Evolutionary conservation across 2,888 invertebrate species (phyloP), one percentile per base, ranked within the genome.

Genomic region (Xanthostigma xanthostigma): DNA sequence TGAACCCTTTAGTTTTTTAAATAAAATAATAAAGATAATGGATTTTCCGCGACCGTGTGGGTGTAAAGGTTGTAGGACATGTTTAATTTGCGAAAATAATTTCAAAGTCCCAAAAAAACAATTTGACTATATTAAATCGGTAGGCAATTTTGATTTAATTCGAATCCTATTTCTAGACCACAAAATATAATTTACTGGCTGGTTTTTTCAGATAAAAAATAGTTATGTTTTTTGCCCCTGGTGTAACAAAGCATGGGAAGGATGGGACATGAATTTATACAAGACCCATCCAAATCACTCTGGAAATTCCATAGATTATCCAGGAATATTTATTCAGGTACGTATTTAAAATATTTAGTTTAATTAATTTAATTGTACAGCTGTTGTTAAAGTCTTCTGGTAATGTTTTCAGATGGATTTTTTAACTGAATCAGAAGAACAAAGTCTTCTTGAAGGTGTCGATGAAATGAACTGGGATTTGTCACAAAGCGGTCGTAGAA

Each of bases 401-500:
- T 47, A 57, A 49, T 51, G 56, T 11, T 58, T 79, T 46, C 62
- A 79, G 67, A 62, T 75, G 43, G 73, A 91, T 60, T 96, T 96
- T 64, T 67, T 98, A 42, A 74, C 72, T 2, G 64, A 67, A 48
- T 62, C 70, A 1, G 94, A 95, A 65, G 88, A 87, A 59, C 56
- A 63, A 1, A 53, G 62, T 4, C 65, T 95, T 10, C 73, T 85
- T 51, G 63, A 71, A 45, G 73, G 76, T 48, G 78, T 96, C 10
- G 92, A 96, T 62, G 68, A 71, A 51, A 71, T 87, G 53, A 80
- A 84, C 0, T 98, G 97, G 96, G 82, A 84, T 55, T 70, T 74
- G 37, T 97, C 97, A 0, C 97, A 97, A 66, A 96, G 95, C 64
- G 97, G 97, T 1, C 74, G 97, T 46, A 76, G 91, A 50, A 98